Conservation (phyloP, 1,140 invertebrate genomes). For the Bombus waltoni region DNA sequence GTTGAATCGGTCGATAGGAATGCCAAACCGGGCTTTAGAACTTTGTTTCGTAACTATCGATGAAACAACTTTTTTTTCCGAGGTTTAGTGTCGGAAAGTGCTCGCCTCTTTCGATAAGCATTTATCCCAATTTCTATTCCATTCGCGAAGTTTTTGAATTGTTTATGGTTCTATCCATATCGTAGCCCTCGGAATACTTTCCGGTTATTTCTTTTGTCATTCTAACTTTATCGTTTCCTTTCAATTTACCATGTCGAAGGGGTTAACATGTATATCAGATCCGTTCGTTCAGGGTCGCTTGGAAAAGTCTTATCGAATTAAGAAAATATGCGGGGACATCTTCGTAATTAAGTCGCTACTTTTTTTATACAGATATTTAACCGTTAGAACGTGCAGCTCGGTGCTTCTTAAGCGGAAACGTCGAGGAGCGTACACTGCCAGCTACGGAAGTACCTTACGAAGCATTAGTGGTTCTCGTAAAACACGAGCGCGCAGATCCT, state of each 20-base stretch:
- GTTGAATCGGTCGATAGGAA: not conserved
- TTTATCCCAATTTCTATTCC: not conserved
- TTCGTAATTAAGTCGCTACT: slow-evolving; percentile 64
- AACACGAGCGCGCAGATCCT: not conserved
- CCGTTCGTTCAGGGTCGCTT: slow-evolving; percentile 21
- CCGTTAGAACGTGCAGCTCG: slow-evolving; percentile 36
- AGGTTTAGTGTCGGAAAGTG: too few relatives aligned
- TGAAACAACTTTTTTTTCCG: not conserved
- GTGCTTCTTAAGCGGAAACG: slow-evolving; percentile 49
- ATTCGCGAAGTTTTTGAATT: not conserved
- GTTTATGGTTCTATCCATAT: not conserved
- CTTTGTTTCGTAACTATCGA: not conserved
- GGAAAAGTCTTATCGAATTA: slow-evolving; percentile 56
- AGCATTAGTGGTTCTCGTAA: slow-evolving; percentile 36
- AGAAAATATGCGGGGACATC: slow-evolving; percentile 68
- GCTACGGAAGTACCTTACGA: slow-evolving; percentile 43
- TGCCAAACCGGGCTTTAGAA: not conserved
- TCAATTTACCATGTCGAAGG: not conserved
- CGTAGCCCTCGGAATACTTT: not conserved
- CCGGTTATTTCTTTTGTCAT: not conserved
- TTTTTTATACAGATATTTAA: slow-evolving; percentile 62
- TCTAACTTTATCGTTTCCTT: too few relatives aligned
- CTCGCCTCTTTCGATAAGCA: not conserved
- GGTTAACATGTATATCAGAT: slow-evolving; percentile 2
- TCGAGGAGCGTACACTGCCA: slow-evolving; percentile 39